Conservation (phyloP, 1,140 invertebrate species). For the Lordiphosa collinella region DNA sequence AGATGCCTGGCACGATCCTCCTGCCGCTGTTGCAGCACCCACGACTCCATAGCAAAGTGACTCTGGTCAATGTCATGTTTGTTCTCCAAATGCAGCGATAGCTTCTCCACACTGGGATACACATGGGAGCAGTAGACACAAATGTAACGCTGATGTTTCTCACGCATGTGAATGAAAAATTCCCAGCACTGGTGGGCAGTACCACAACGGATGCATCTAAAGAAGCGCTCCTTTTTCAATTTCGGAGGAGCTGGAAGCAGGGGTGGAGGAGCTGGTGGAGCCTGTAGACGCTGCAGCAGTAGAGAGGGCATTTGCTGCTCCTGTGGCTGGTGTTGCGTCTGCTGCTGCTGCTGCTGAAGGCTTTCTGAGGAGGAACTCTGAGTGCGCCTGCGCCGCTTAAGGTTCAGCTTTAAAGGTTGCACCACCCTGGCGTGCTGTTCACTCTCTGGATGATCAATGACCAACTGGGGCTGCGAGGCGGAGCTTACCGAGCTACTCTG, state of each 20-base stretch:
- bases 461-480: conserved; percentile 55
- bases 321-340: conserved; percentile 7
- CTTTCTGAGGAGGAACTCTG: conserved; percentile 24
- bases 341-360: conserved; percentile 20
- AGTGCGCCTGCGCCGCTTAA: conserved; percentile 25
- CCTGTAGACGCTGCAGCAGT: conserved; percentile 60
- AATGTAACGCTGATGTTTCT: conserved; percentile 87
- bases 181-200: conserved; percentile 92
- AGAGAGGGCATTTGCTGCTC: conserved; percentile 30
- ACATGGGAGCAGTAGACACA: conserved; percentile 89
- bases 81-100: conserved; percentile 86
- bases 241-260: conserved; percentile 26
- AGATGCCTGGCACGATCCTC: conserved; percentile 82
- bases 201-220: conserved; percentile 88
- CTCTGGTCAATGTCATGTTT: conserved; percentile 87
- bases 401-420: conserved; percentile 13
- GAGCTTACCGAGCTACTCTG: conserved; percentile 53
- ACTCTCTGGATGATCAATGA: conserved; percentile 64
- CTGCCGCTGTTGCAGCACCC: conserved; percentile 81
- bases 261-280: conserved; percentile 3
- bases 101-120: conserved; percentile 88
- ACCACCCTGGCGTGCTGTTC: conserved; percentile 34
- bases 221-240: conserved; percentile 79
- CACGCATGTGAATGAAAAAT: conserved; percentile 89
- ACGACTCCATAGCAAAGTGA: conserved; percentile 81